phyloP scores from a whole-genome alignment of 2,797 vertebrate species.

The Microctenopoma steveboyesi region DNA sequence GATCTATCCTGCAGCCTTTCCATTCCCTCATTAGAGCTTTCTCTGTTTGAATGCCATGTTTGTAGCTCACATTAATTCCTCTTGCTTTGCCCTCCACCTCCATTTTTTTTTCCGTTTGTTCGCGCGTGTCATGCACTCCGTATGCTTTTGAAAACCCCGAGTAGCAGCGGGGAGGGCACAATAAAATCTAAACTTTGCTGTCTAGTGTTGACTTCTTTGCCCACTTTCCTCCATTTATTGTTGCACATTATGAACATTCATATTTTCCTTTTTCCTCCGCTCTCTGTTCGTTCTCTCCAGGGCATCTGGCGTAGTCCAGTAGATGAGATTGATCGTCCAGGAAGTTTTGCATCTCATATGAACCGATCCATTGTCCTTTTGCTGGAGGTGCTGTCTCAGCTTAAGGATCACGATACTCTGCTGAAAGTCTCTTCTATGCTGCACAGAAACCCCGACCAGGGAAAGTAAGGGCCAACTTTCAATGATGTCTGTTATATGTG shows the following conservation, averaged over 20 bases:
- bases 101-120: slow-evolving; percentile 34
- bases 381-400: slow-evolving; percentile 92
- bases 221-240: neutral
- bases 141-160: slow-evolving; percentile 8
- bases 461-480: slow-evolving; percentile 89
- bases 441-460: slow-evolving; percentile 98
- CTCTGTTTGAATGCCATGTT: slow-evolving; percentile 57
- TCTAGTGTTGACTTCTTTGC: neutral
- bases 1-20: slow-evolving; percentile 63
- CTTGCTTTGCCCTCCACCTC: slow-evolving; percentile 29
- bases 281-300: slow-evolving; percentile 69
- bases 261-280: neutral
- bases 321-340: slow-evolving; percentile 98
- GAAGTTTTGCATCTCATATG: slow-evolving; percentile 99
- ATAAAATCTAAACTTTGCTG: slow-evolving; percentile 25
- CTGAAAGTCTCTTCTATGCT: slow-evolving; percentile 98
- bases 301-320: slow-evolving; percentile 99
- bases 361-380: slow-evolving; percentile 97
- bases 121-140: slow-evolving; percentile 18
- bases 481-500: neutral
- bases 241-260: neutral
- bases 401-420: slow-evolving; percentile 94
- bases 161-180: slow-evolving; percentile 1
- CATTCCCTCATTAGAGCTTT: slow-evolving; percentile 65
- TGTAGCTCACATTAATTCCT: slow-evolving; percentile 51